Evolutionary conservation across 2,113 vertebrate genomes (phyloP), one percentile per base, ranked within the genome.

Genomic region (Dermatemys mawii): DNA sequence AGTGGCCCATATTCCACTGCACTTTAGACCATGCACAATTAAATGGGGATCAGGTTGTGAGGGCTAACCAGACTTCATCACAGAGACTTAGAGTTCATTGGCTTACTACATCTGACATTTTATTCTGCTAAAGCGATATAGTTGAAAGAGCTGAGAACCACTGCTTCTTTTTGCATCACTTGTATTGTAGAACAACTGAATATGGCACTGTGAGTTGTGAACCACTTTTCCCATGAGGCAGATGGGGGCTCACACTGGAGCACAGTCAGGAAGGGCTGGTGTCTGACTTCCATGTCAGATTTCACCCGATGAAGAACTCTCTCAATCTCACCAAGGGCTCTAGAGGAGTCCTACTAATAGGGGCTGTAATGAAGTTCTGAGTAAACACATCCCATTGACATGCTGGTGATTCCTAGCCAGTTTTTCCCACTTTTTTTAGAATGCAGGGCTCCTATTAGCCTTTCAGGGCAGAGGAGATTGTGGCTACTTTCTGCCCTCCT

Each of bases 401-500:
- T n/a, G 86, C 4, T 32, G 54, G 17, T 5, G 80, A 27, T 63
- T 87, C 87, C 26, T 63, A 51, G 5, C 1, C 17, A 51, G 14
- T 78, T 85, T 76, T 49, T 6, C 70, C 57, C 78, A 67, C 41
- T 1, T 57, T 88, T 46, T 22, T 67, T 93, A 63, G 49, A 78
- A 55, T 26, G 10, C 10, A 46, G 4, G 63, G 21, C 44, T 80
- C 78, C 63, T 67, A 57, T 90, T 16, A 46, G 19, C 80, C 57
- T 38, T n/a, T 70, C 5, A 78, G 5, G 24, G 73, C 3, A 6
- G 4, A 84, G 27, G 0, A 5, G 3, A 2, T 35, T 63, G 14
- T 17, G 29, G 29, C 32, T 32, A 16, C 6, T 35, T 63, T 63
- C 27, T 63, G 57, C 29, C 14, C 4, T 63, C 1, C 73, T 32